Percentiles rank a stretch among this genome's conserved stretches.
phyloP scores from a whole-genome alignment of 2,888 invertebrate species.

The Doris montereyensis region DNA sequence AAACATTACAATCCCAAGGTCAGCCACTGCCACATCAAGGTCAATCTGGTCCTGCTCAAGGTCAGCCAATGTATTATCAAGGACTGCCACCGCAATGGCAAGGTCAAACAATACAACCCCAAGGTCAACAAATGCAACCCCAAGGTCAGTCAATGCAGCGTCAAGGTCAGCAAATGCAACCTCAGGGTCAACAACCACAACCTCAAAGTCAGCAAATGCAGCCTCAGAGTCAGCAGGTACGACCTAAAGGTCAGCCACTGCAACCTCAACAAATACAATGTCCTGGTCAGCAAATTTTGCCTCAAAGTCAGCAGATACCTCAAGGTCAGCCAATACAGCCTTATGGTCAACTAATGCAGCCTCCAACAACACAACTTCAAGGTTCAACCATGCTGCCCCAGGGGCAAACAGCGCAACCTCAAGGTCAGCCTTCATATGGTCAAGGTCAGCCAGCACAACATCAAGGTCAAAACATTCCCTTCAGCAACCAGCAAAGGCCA shows the following conservation, averaged over 20 bases:
- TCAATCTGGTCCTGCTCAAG: not conserved
- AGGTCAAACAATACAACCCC: not conserved
- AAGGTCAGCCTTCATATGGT: conserved; percentile 28
- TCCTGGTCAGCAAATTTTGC: conserved; percentile 2
- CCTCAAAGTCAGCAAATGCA: not conserved
- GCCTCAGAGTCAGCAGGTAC: too few species aligned
- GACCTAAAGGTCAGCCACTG: conserved; percentile 1
- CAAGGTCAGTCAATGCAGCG: too few species aligned
- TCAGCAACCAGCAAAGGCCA: too few species aligned
- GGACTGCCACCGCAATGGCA: too few species aligned
- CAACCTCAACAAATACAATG: conserved; percentile 41
- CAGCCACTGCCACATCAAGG: not conserved
- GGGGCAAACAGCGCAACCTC: conserved; percentile 23
- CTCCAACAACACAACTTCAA: conserved; percentile 15
- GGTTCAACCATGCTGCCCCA: not conserved
- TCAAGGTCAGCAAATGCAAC: conserved; percentile 21
- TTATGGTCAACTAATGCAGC: conserved; percentile 4
- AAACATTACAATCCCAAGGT: conserved; percentile 22
- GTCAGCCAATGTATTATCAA: too few species aligned
- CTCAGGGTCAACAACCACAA: conserved; percentile 18
- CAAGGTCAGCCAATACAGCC: conserved; percentile 37
- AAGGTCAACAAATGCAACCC: too few species aligned
- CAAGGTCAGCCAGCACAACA: conserved; percentile 20
- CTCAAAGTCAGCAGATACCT: conserved; percentile 39
- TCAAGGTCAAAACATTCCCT: too few species aligned